phyloP scores from a whole-genome alignment of 1,140 invertebrate genomes.

The Ooceraea biroi region DNA sequence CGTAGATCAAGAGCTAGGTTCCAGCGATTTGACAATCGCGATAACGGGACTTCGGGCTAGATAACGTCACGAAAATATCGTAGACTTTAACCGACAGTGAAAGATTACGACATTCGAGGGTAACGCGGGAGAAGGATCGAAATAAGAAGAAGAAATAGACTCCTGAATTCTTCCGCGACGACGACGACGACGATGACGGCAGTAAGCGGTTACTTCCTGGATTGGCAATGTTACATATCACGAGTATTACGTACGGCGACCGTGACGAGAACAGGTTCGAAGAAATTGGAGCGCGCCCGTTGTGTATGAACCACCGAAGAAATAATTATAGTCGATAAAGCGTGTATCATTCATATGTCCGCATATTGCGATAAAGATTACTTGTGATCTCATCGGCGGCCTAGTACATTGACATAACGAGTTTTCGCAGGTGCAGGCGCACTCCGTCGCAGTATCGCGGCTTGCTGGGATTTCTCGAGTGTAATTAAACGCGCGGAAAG shows the following conservation, averaged over 20 bases:
- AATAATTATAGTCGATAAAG: constrained; percentile 44
- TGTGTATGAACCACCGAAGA: constrained; percentile 6
- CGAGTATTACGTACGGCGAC: constrained; percentile 25
- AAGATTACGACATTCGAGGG: constrained; percentile 32
- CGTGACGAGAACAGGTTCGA: constrained; percentile 49
- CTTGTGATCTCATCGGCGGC: constrained; percentile 42
- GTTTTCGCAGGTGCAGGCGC: constrained; percentile 7
- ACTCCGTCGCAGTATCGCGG: constrained; percentile 7
- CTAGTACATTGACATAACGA: constrained; percentile 17
- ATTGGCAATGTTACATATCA: background rate
- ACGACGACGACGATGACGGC: background rate
- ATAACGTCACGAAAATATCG: constrained; percentile 26
- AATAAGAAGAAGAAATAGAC: background rate
- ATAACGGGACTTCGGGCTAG: constrained; percentile 40
- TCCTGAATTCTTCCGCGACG: background rate
- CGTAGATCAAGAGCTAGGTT: background rate
- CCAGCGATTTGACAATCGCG: constrained; percentile 30
- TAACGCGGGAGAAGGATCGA: background rate
- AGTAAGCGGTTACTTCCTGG: constrained; percentile 16
- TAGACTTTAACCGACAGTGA: constrained; percentile 47
- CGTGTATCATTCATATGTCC: constrained; percentile 22
- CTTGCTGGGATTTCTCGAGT: constrained; percentile 14
- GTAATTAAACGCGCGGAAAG: constrained; percentile 10
- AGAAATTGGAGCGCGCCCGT: constrained; percentile 50
- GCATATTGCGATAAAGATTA: constrained; percentile 16